Conservation (phyloP, 2,797 vertebrate species). For the Argya squamiceps region DNA sequence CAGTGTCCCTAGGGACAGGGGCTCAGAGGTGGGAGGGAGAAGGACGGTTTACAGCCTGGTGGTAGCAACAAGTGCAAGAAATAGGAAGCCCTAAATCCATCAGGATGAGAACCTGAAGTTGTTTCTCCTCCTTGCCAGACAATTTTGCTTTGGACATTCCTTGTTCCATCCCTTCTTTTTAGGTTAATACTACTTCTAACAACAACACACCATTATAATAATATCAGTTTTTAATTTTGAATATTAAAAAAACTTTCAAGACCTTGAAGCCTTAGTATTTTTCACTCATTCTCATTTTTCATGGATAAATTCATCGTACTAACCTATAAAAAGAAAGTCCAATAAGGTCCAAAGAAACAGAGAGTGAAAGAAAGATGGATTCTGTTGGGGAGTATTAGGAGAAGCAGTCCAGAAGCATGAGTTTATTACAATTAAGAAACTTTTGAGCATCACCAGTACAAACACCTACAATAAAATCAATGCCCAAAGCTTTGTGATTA, state of each 20-base stretch:
- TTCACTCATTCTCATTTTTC: background rate
- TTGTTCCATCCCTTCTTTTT: background rate
- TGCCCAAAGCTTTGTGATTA: background rate
- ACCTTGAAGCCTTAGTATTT: background rate
- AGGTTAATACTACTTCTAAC: background rate
- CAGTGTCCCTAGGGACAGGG: background rate
- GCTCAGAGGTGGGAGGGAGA: background rate
- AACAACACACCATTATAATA: background rate
- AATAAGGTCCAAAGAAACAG: background rate
- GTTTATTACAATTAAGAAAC: background rate
- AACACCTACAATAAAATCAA: background rate
- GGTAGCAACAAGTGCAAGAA: background rate
- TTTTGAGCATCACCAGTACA: background rate
- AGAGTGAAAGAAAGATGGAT: background rate
- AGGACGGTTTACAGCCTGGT: background rate
- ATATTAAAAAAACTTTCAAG: background rate
- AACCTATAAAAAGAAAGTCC: background rate
- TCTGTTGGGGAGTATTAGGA: background rate
- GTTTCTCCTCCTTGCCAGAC: background rate
- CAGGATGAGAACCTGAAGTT: background rate
- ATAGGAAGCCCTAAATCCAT: background rate
- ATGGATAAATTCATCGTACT: background rate
- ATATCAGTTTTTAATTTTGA: background rate
- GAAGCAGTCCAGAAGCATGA: background rate
- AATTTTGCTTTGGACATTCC: background rate